Evolutionary conservation across 1,140 invertebrate species (phyloP), one percentile per base, ranked within the genome.

Genomic region (Leptopilina clavipes): DNA sequence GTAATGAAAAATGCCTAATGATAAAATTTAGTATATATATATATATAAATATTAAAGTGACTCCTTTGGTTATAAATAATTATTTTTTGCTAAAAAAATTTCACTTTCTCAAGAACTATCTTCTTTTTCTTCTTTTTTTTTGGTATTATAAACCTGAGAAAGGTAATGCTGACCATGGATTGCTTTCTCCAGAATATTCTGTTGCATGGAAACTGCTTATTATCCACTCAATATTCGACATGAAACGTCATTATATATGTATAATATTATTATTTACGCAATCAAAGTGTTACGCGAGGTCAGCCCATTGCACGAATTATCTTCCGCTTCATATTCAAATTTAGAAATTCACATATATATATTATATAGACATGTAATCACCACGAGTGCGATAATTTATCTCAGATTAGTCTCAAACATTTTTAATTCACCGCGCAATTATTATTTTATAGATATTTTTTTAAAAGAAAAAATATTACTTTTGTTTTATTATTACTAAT

Each of bases 221-320:
- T 65, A 65, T 65, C 59, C 59, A 65, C 59, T 65, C 59, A 65
- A 65, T 65, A 31, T 65, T 65, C 19, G 59, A 65, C 59, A 65
- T 65, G 59, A 65, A 65, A 65, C 59, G 19, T 25, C 59, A 65
- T 65, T 65, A 31, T 31, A 31, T 31, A 31, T 31, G 5, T 31
- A 31, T 31, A 31, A 65, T 25, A 65, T 37, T 65, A 75, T 75
- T 75, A 75, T 75, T 75, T 75, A 71, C 74, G 74, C 54, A 75
- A 75, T 31, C 45, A 19, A 31, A 40, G 70, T 56, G 74, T 75
- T 75, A 75, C 74, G 70, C 65, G 74, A 75, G 74, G 74, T 71
- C 74, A 71, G 54, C 17, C 65, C 56, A 14, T 44, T 74, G 59
- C 59, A 37, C 59, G 25, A 65, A 31, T 65, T 65, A 65, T 65